These are phyloP conservation scores for Argyresthia goedartella DNA, from an alignment of 2,888 invertebrate species.

Conservation along the genomic window DNA sequence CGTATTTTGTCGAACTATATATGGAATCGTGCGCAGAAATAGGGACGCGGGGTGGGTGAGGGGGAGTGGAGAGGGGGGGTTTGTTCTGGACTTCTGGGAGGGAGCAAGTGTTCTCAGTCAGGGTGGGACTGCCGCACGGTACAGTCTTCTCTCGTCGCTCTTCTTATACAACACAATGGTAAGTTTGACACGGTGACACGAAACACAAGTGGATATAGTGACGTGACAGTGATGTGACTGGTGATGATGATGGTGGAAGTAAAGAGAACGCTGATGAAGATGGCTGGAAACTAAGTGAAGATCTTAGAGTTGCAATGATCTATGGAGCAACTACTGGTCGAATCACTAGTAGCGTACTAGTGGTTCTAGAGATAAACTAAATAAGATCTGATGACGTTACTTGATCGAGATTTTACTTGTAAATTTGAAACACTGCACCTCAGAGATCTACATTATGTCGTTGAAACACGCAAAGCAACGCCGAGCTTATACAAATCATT, in stretches of 20 bases:
- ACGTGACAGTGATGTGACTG: constrained; percentile 15
- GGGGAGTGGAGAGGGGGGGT: constrained; percentile 25
- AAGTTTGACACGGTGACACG: constrained; percentile 28
- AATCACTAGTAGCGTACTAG: too few species aligned
- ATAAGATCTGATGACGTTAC: too few species aligned
- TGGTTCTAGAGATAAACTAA: too few species aligned
- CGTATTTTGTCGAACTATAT: constrained; percentile 59
- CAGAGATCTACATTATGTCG: too few species aligned
- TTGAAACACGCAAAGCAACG: too few species aligned
- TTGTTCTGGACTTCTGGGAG: constrained; percentile 35
- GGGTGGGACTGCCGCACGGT: constrained; percentile 65
- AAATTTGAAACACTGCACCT: too few species aligned
- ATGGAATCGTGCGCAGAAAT: constrained; percentile 58
- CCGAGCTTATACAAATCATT: too few species aligned
- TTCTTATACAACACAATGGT: constrained; percentile 62
- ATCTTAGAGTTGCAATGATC: too few species aligned
- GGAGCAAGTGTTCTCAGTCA: constrained; percentile 55
- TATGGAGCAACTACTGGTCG: too few species aligned
- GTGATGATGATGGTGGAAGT: constrained; percentile 15
- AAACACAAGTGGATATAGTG: constrained; percentile 14
- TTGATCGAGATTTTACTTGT: too few species aligned
- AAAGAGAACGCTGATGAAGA: background rate
- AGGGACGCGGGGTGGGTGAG: too few species aligned
- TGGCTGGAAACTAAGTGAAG: too few species aligned
- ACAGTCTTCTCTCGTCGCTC: constrained; percentile 65